Evolutionary conservation across 1,140 invertebrate genomes (phyloP).

Genomic region (Cydia strobilella): DNA sequence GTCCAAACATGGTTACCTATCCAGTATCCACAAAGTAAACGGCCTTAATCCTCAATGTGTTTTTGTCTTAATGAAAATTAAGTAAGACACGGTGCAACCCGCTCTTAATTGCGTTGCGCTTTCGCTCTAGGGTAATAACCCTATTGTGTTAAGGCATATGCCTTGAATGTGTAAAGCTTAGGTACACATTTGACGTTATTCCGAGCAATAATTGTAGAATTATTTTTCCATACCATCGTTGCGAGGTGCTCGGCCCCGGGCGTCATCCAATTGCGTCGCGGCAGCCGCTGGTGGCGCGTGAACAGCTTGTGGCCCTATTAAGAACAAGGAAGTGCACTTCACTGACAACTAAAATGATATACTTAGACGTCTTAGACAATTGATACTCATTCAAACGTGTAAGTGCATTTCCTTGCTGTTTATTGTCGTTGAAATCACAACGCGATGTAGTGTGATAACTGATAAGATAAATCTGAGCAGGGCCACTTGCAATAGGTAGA

Average conservation of each 20-base stretch:
- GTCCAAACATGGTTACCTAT: too few relatives aligned
- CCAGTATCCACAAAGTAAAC: too few relatives aligned
- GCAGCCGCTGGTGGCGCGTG: slow-evolving; percentile 40
- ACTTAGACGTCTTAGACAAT: slow-evolving; percentile 3
- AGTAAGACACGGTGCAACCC: too few relatives aligned
- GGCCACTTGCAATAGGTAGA: too few relatives aligned
- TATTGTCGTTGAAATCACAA: slow-evolving; percentile 12
- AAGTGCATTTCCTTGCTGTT: slow-evolving; percentile 64
- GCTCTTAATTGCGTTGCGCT: too few relatives aligned
- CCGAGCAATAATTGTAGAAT: not conserved
- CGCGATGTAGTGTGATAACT: not conserved
- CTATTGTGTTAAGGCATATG: too few relatives aligned
- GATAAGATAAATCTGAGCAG: not conserved
- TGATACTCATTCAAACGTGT: not conserved
- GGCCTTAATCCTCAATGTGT: too few relatives aligned
- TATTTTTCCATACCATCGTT: slow-evolving; percentile 51
- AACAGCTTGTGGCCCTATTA: slow-evolving; percentile 45
- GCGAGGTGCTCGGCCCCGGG: slow-evolving; percentile 61
- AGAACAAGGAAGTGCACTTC: slow-evolving; percentile 67
- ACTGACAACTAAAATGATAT: slow-evolving; percentile 28
- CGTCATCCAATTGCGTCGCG: slow-evolving; percentile 59
- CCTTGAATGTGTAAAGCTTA: too few relatives aligned
- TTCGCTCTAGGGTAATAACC: too few relatives aligned
- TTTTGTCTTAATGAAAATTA: too few relatives aligned
- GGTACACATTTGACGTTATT: not conserved